Base-by-base conservation (phyloP, 1,140 invertebrate genomes). In the Musca domestica region DNA sequence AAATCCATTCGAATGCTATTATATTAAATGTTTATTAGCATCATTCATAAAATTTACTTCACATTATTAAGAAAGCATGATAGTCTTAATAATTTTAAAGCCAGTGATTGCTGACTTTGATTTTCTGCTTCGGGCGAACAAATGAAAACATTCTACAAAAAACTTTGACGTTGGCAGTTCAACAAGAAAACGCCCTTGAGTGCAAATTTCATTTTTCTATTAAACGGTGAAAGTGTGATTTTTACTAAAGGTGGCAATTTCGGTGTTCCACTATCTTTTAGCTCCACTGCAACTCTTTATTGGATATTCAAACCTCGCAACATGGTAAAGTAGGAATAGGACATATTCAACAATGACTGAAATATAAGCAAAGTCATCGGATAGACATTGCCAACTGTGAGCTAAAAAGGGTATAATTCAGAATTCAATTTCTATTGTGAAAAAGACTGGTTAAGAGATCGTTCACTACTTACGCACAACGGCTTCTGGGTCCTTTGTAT, bases 341-440 rank as follows among this genome's bases (percentile, higher is more conserved):
- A 78, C 61, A 73, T 71, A 75, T 80, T 81, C 69, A 81, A 52
- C 69, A 81, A 70, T 69, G 74, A 77, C 73, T 78, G 78, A 75
- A 81, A 81, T 70, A 75, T 78, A 69, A 75, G 74, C 74, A 81
- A 74, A 71, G 78, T 77, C 78, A 81, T 80, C 72, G 78, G 76
- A 72, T 78, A 78, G 73, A 78, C 67, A 71, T 78, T 75, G 64
- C 74, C 78, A 66, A 74, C 71, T 70, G 70, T 76, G 68, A 81
- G 76, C 78, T 81, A 72, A 48, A 71, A 72, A 70, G n/a, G n/a
- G 56, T 64, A 19, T 1, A 64, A 64, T 22, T 27, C n/a, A 6
- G 25, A 12, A 69, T 64, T 56, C 15, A n/a, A 65, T 49, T 63
- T n/a, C n/a, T n/a, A 2, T 27, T 47, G 9, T 15, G 14, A 58